Evolutionary conservation across 2,797 vertebrate genomes (phyloP).

Genomic region (Malacoraja senta): DNA sequence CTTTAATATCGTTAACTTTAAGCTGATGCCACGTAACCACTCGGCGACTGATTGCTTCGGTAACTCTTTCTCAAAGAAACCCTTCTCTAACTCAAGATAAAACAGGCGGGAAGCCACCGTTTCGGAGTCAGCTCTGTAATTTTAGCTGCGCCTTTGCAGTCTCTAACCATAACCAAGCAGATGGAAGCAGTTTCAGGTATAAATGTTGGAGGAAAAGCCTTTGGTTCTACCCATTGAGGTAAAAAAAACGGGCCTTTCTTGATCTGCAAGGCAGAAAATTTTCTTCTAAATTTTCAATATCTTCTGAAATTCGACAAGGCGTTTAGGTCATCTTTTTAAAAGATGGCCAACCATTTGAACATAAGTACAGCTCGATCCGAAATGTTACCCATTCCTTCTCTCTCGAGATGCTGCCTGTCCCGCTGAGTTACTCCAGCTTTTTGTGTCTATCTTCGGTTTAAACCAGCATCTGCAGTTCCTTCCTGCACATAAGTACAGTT

Average conservation of each 20-base stretch:
- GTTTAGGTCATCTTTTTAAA: not conserved
- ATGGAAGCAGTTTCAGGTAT: slow-evolving; percentile 14
- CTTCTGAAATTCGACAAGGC: too few relatives aligned
- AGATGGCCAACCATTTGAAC: not conserved
- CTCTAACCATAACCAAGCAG: too few relatives aligned
- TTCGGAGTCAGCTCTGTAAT: slow-evolving; percentile 8
- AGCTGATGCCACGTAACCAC: not conserved
- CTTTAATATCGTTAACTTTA: not conserved
- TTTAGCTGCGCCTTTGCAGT: not conserved
- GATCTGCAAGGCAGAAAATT: not conserved
- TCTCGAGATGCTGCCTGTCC: too few relatives aligned
- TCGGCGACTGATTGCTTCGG: not conserved
- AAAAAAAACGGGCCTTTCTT: not conserved
- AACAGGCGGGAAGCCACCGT: slow-evolving; percentile 9
- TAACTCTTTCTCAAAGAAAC: not conserved
- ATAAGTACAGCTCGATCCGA: too few relatives aligned
- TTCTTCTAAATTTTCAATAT: not conserved
- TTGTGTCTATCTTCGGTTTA: too few relatives aligned
- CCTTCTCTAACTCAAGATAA: not conserved
- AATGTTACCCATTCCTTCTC: too few relatives aligned
- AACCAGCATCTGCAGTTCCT: too few relatives aligned
- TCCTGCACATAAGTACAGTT: too few relatives aligned
- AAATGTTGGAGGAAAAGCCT: not conserved
- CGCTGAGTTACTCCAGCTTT: too few relatives aligned
- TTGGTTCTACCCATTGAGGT: not conserved